These are phyloP conservation scores for Capitulum mitella DNA, from an alignment of 2,888 invertebrate species.

Conservation along the genomic window DNA sequence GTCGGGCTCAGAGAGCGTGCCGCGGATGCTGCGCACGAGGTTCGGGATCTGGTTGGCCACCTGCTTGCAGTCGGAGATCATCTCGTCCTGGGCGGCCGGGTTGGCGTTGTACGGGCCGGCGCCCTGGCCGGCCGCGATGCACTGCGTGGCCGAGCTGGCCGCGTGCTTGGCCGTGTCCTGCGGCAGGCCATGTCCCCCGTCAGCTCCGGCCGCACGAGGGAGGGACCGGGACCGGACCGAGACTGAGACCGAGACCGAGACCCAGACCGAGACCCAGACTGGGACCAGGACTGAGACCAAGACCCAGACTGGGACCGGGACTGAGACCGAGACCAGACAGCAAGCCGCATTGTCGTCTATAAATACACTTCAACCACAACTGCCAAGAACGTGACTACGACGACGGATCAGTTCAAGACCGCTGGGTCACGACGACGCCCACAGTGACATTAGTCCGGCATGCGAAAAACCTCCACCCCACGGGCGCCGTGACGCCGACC, in stretches of 20 bases:
- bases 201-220: neutral
- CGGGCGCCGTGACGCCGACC: too few species aligned
- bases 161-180: conserved; percentile 67
- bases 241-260: too few species aligned
- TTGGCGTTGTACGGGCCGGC: conserved; percentile 68
- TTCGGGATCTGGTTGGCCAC: conserved; percentile 66
- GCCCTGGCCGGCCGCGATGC: conserved; percentile 78
- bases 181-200: neutral
- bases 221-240: too few species aligned
- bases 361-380: too few species aligned
- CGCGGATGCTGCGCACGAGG: conserved; percentile 69
- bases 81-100: conserved; percentile 59
- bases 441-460: too few species aligned
- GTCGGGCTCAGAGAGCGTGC: conserved; percentile 59
- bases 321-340: neutral
- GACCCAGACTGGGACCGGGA: too few species aligned
- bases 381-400: too few species aligned
- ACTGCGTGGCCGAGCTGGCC: conserved; percentile 80
- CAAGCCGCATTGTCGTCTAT: too few species aligned
- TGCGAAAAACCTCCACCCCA: too few species aligned
- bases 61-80: conserved; percentile 62
- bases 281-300: too few species aligned
- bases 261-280: too few species aligned
- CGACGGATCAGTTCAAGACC: neutral
- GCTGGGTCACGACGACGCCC: too few species aligned